phyloP scores from a whole-genome alignment of 2,888 invertebrate genomes.

The Neoitamus cyanurus region DNA sequence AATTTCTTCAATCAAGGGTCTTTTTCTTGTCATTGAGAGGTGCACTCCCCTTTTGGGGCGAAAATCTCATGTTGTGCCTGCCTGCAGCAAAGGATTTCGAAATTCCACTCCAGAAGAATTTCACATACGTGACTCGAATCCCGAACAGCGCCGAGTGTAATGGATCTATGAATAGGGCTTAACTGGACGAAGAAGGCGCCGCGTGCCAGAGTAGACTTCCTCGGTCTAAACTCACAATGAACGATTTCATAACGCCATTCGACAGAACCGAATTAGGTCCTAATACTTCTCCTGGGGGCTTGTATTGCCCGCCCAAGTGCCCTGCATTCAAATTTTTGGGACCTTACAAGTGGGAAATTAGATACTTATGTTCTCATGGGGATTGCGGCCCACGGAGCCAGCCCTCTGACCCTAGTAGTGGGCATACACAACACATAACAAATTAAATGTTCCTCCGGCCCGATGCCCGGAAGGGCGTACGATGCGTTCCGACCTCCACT shows the following conservation, averaged over 20 bases:
- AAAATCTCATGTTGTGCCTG: not conserved
- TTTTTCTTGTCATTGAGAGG: not conserved
- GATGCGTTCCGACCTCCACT: not conserved
- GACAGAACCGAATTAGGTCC: not conserved
- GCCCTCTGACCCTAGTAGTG: not conserved
- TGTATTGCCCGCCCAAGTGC: not conserved
- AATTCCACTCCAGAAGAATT: slow-evolving; percentile 18
- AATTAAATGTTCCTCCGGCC: not conserved
- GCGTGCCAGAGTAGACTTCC: not conserved
- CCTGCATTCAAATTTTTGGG: not conserved
- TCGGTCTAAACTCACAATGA: not conserved
- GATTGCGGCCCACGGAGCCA: not conserved
- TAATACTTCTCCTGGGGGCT: not conserved
- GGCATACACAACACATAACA: not conserved
- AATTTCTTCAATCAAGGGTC: slow-evolving; percentile 36
- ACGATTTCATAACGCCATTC: not conserved
- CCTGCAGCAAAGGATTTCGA: slow-evolving; percentile 14
- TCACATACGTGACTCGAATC: slow-evolving; percentile 1
- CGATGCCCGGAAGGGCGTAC: not conserved
- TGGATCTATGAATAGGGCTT: slow-evolving; percentile 23
- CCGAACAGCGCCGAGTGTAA: not conserved
- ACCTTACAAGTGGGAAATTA: not conserved
- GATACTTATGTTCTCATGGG: slow-evolving; percentile 21
- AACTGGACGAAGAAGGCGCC: not conserved
- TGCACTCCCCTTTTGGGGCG: not conserved